Percentiles rank a stretch among this genome's conserved stretches.
Evolutionary conservation across 2,797 vertebrate species (phyloP).

Genomic region (Percopsis omiscomaycus): DNA sequence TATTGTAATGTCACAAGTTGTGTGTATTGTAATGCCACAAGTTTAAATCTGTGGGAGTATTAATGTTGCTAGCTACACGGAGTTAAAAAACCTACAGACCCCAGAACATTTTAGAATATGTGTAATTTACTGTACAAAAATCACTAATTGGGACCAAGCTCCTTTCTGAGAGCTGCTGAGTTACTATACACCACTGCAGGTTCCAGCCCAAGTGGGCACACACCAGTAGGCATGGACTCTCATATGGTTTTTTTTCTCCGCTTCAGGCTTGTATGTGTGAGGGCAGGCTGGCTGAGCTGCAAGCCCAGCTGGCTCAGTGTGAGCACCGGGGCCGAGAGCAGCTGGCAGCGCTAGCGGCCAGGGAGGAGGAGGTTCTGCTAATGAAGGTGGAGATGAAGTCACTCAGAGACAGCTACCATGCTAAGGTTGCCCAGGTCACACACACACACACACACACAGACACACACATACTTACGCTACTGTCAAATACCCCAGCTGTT

Average conservation of each 20-base stretch:
- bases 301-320: conserved; percentile 62
- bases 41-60: too few species aligned
- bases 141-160: too few species aligned
- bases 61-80: too few species aligned
- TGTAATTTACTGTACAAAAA: too few species aligned
- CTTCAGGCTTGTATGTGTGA: conserved; percentile 59
- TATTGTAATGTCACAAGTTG: too few species aligned
- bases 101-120: too few species aligned
- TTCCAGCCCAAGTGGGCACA: background rate
- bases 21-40: too few species aligned
- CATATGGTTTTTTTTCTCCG: too few species aligned
- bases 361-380: conserved; percentile 71
- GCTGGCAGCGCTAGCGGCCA: conserved; percentile 58
- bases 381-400: conserved; percentile 75
- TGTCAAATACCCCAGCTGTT: background rate
- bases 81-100: too few species aligned
- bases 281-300: conserved; percentile 65
- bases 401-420: conserved; percentile 70
- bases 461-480: background rate
- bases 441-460: background rate
- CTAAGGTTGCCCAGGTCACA: conserved; percentile 64
- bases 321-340: conserved; percentile 69
- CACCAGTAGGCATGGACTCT: background rate
- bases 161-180: too few species aligned
- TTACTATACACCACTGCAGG: background rate